phyloP scores from a whole-genome alignment of 2,113 vertebrate species.

The Seriola aureovittata region DNA sequence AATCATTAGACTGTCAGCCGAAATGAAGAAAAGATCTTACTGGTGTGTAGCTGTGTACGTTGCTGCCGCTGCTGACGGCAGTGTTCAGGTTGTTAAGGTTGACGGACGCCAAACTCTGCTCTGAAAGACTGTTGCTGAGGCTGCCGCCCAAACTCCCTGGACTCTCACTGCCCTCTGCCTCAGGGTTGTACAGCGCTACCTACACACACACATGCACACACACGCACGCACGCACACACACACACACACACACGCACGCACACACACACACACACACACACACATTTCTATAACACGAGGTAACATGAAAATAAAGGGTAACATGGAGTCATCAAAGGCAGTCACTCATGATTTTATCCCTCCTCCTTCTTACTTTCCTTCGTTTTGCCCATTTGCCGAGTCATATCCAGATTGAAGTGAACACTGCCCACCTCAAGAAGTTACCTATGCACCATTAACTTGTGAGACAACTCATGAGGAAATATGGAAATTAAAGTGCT shows the following conservation, averaged over 20 bases:
- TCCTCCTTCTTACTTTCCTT: constrained; percentile 1
- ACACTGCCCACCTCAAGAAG: constrained; percentile 24
- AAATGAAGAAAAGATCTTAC: constrained; percentile 74
- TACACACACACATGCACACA: constrained; percentile 62
- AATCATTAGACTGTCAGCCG: constrained; percentile 10
- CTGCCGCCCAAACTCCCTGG: constrained; percentile 88
- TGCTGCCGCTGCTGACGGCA: constrained; percentile 80
- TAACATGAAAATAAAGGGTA: constrained; percentile 40
- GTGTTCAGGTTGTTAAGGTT: constrained; percentile 89
- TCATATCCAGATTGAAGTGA: constrained; percentile 20
- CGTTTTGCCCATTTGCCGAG: constrained; percentile 4
- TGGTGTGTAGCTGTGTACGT: constrained; percentile 88
- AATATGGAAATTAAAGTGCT: constrained; percentile 54
- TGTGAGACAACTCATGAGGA: constrained; percentile 47
- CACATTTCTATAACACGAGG: neutral
- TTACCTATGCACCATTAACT: constrained; percentile 52
- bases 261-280: constrained; percentile 42
- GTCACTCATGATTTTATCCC: constrained; percentile 32
- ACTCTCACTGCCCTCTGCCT: constrained; percentile 90
- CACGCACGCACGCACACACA: constrained; percentile 6
- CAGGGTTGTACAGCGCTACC: constrained; percentile 88
- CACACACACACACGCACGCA: constrained; percentile 48
- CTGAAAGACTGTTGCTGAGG: constrained; percentile 92
- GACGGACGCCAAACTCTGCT: constrained; percentile 90
- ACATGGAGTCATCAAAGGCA: constrained; percentile 18